Conservation (phyloP, 2,888 invertebrate species). For the Drosophila paucipuncta region DNA sequence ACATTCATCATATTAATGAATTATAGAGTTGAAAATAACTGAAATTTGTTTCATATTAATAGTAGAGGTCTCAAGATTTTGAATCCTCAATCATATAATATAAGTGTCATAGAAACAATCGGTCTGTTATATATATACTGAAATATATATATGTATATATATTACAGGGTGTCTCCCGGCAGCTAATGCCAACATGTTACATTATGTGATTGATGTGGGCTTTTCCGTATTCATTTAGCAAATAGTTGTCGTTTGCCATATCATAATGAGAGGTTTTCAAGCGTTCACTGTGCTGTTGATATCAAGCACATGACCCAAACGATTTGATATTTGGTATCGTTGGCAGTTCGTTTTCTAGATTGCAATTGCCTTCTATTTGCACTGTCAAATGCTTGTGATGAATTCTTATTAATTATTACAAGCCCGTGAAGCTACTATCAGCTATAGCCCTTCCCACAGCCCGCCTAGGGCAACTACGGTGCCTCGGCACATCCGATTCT, state of each 20-base stretch:
- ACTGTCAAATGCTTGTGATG: constrained; percentile 56
- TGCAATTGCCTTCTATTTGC: constrained; percentile 50
- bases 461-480: background rate
- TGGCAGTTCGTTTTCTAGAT: constrained; percentile 51
- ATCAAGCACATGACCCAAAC: constrained; percentile 66
- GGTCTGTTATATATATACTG: background rate
- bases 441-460: background rate
- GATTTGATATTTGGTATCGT: constrained; percentile 51
- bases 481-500: constrained; percentile 10
- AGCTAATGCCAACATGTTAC: constrained; percentile 45
- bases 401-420: constrained; percentile 65
- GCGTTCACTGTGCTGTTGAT: constrained; percentile 28
- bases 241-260: constrained; percentile 26
- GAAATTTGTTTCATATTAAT: background rate
- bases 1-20: background rate
- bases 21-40: background rate
- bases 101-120: background rate
- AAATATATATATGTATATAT: background rate
- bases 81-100: background rate
- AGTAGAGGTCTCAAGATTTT: too few relatives aligned
- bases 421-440: constrained; percentile 21
- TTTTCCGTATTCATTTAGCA: constrained; percentile 2
- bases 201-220: constrained; percentile 60
- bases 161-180: background rate
- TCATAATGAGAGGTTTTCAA: constrained; percentile 44